Evolutionary conservation across 2,113 vertebrate species (phyloP).

Genomic region (Urocynchramus pylzowi): DNA sequence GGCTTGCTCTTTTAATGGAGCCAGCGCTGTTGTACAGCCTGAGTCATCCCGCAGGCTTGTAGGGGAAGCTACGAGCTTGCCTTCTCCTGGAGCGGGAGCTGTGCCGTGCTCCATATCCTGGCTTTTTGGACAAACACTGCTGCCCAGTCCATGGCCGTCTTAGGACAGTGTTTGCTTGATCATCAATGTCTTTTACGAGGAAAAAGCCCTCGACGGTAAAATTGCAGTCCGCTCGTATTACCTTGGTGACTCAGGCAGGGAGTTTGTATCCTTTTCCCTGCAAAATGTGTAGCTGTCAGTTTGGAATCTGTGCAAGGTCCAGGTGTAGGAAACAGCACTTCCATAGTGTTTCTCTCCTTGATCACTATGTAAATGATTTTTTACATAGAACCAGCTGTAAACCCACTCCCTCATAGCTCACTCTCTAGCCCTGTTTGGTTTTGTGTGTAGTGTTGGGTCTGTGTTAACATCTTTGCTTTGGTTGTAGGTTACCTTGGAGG

Average conservation of each 20-base stretch:
- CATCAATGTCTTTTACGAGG: neutral
- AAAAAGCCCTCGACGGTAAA: neutral
- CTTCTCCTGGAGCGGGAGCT: neutral
- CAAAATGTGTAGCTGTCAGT: neutral
- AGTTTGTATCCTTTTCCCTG: neutral
- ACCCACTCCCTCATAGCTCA: fast-evolving
- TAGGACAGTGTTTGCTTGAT: neutral
- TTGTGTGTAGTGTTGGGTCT: fast-evolving
- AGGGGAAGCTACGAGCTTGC: neutral
- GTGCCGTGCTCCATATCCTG: fast-evolving
- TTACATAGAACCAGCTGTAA: neutral
- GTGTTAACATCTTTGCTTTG: neutral
- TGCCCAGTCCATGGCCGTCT: fast-evolving
- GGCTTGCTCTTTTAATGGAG: neutral
- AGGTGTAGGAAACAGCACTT: neutral
- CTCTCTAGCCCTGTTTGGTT: neutral
- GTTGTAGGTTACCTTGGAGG: neutral
- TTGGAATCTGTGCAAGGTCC: neutral
- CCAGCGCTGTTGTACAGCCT: neutral
- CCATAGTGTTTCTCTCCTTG: fast-evolving
- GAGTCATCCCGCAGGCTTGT: neutral
- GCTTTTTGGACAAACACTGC: neutral
- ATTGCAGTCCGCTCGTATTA: neutral
- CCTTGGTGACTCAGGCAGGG: neutral
- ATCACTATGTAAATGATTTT: fast-evolving